These are phyloP conservation scores for Caenorhabditis becei DNA, from an alignment of 2,888 invertebrate species.

Conservation along the genomic window DNA sequence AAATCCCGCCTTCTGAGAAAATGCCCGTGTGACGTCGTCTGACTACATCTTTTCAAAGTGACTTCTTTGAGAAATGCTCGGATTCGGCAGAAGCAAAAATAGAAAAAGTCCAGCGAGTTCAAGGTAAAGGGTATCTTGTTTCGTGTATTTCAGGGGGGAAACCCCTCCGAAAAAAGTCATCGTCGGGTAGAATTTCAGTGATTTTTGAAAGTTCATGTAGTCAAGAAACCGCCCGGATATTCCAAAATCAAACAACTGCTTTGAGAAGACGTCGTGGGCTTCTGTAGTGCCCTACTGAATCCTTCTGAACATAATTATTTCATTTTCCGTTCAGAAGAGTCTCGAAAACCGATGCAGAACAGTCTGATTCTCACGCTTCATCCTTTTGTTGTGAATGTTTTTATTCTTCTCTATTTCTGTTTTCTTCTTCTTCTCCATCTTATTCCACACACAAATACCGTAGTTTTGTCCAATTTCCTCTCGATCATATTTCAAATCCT, in stretches of 20 bases:
- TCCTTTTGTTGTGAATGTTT: slow-evolving; percentile 23
- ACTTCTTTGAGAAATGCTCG: neutral
- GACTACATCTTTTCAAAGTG: neutral
- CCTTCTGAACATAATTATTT: too few species aligned
- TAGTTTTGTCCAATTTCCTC: slow-evolving; percentile 7
- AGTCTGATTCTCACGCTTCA: slow-evolving; percentile 23
- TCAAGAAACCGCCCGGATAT: neutral
- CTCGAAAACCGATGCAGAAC: neutral
- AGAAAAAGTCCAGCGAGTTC: slow-evolving; percentile 14
- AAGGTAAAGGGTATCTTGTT: slow-evolving; percentile 17
- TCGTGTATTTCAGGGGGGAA: slow-evolving; percentile 16
- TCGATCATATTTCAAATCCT: neutral
- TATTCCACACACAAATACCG: slow-evolving; percentile 10
- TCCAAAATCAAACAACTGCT: too few species aligned
- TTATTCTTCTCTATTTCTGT: neutral
- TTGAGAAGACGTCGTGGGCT: too few species aligned
- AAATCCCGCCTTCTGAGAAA: slow-evolving; percentile 8
- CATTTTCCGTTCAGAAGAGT: too few species aligned
- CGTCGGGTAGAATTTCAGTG: slow-evolving; percentile 20
- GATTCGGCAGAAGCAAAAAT: neutral
- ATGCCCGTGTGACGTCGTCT: neutral
- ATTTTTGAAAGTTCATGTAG: slow-evolving; percentile 25
- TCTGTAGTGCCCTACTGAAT: too few species aligned
- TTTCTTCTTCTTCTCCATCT: slow-evolving; percentile 17
- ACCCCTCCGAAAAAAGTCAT: neutral